These are phyloP conservation scores for Anthonomus grandis DNA, from an alignment of 1,140 invertebrate genomes.

Conservation along the genomic window DNA sequence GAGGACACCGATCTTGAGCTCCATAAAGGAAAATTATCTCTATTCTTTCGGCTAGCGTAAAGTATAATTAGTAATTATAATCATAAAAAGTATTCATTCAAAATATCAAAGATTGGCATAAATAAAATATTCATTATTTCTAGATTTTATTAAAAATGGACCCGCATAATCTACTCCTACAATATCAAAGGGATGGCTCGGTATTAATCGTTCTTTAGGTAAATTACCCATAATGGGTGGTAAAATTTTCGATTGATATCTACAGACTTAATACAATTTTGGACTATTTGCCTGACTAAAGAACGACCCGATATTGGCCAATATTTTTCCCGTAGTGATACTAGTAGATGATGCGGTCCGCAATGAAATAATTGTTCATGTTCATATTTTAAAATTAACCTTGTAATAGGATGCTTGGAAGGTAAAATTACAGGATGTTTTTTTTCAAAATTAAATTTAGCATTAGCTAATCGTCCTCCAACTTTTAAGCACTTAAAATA, in stretches of 20 bases:
- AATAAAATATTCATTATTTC: too few species aligned
- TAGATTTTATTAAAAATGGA: too few species aligned
- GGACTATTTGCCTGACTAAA: constrained; percentile 25
- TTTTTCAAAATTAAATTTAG: constrained; percentile 2
- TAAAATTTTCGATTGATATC: background rate
- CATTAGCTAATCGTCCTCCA: background rate
- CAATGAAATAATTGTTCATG: constrained; percentile 10
- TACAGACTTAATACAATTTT: constrained; percentile 24
- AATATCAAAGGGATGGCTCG: too few species aligned
- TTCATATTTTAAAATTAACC: constrained; percentile 1
- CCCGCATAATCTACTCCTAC: too few species aligned
- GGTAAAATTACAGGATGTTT: background rate
- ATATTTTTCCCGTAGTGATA: constrained; percentile 29
- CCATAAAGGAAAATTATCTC: too few species aligned
- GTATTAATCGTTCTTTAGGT: too few species aligned
- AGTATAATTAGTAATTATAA: too few species aligned
- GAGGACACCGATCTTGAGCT: too few species aligned
- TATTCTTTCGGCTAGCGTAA: too few species aligned
- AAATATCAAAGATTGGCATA: too few species aligned
- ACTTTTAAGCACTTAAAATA: background rate
- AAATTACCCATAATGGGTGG: too few species aligned
- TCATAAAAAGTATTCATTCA: too few species aligned
- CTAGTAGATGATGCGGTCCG: constrained; percentile 5
- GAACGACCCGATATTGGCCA: constrained; percentile 30
- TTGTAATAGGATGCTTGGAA: background rate